Percentiles rank a stretch among this genome's conserved stretches.
phyloP scores from a whole-genome alignment of 2,888 invertebrate genomes.

The Colostygia pectinataria region DNA sequence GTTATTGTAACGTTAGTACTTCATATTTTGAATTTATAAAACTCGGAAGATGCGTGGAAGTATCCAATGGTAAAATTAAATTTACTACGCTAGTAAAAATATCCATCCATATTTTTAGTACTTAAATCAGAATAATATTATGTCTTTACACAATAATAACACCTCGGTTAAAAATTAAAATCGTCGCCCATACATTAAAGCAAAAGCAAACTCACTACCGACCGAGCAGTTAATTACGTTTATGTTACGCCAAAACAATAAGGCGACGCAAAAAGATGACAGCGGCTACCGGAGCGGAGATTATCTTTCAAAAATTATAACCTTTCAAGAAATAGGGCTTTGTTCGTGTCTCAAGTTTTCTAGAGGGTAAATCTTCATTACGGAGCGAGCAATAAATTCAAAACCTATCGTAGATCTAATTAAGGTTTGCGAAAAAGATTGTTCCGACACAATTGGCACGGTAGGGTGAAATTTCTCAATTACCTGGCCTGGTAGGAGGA shows the following conservation, averaged over 20 bases:
- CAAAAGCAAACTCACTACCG: slow-evolving; percentile 20
- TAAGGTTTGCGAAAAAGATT: slow-evolving; percentile 37
- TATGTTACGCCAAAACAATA: slow-evolving; percentile 36
- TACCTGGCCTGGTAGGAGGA: slow-evolving; percentile 33
- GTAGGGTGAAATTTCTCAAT: slow-evolving; percentile 32
- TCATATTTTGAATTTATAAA: neutral
- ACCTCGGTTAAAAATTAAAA: slow-evolving; percentile 15
- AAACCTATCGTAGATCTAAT: slow-evolving; percentile 66
- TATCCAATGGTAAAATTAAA: no score
- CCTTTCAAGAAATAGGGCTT: slow-evolving; percentile 55
- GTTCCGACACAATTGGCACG: slow-evolving; percentile 23
- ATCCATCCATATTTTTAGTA: no score
- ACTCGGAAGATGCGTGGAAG: neutral
- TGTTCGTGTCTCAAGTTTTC: slow-evolving; percentile 52
- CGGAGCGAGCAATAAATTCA: slow-evolving; percentile 60
- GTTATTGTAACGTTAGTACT: slow-evolving; percentile 2
- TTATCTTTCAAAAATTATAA: slow-evolving; percentile 69
- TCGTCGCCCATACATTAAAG: slow-evolving; percentile 26
- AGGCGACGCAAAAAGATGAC: slow-evolving; percentile 52
- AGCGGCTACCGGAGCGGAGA: slow-evolving; percentile 56
- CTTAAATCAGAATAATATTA: no score
- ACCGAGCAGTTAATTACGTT: slow-evolving; percentile 32
- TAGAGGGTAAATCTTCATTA: slow-evolving; percentile 78
- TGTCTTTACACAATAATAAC: no score
- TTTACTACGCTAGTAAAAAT: no score